These are phyloP conservation scores for Tetramorium bicarinatum DNA, from an alignment of 2,888 invertebrate genomes.

Conservation along the genomic window DNA sequence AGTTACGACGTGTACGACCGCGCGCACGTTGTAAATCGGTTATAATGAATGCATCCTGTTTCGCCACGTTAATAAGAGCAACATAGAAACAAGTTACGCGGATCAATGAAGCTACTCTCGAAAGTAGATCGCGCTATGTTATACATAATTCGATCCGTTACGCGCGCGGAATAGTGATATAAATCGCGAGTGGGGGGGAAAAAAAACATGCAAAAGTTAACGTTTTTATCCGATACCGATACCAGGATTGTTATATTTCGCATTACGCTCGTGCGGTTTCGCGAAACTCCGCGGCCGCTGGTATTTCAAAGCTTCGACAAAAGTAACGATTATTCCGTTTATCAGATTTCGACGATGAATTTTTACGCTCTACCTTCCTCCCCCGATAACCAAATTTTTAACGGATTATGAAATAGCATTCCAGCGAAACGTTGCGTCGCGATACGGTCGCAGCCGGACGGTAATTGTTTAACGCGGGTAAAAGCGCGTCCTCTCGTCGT, in stretches of 20 bases:
- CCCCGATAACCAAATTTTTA: slow-evolving; percentile 24
- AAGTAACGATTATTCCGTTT: slow-evolving; percentile 34
- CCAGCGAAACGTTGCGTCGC: slow-evolving; percentile 18
- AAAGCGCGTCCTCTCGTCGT: slow-evolving; percentile 32
- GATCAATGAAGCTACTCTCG: slow-evolving; percentile 18
- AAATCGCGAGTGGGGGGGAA: background rate
- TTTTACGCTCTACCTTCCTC: slow-evolving; percentile 16
- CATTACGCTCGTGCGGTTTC: slow-evolving; percentile 12
- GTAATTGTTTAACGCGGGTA: slow-evolving; percentile 44
- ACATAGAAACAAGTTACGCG: slow-evolving; percentile 21
- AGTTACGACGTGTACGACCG: slow-evolving; percentile 40
- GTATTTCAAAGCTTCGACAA: slow-evolving; percentile 16
- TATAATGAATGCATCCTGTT: slow-evolving; percentile 51
- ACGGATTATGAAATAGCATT: slow-evolving; percentile 35
- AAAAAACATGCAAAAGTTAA: background rate
- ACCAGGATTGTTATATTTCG: background rate
- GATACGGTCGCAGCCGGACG: background rate
- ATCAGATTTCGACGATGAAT: slow-evolving; percentile 28
- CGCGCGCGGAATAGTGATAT: slow-evolving; percentile 7
- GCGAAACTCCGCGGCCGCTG: background rate
- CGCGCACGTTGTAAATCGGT: slow-evolving; percentile 44
- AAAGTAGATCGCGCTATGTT: slow-evolving; percentile 13
- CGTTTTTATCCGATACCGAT: slow-evolving; percentile 1
- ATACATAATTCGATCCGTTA: slow-evolving; percentile 25
- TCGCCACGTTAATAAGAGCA: slow-evolving; percentile 45